phyloP scores from a whole-genome alignment of 2,888 invertebrate species.

The Agrotis segetum region DNA sequence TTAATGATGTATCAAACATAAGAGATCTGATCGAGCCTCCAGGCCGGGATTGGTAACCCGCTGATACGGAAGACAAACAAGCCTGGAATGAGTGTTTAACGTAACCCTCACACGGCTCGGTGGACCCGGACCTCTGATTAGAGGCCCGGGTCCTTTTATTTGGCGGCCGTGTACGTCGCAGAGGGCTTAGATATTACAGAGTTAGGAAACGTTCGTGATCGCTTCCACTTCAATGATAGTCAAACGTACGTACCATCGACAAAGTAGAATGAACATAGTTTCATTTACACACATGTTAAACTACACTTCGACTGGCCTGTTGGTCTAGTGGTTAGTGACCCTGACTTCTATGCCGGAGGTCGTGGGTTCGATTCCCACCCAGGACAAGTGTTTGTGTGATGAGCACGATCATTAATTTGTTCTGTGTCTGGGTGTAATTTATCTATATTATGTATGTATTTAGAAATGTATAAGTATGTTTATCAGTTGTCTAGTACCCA shows the following conservation, averaged over 20 bases:
- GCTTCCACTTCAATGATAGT: background rate
- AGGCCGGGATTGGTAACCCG: slow-evolving; percentile 13
- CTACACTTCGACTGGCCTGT: too few species aligned
- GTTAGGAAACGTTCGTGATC: slow-evolving; percentile 25
- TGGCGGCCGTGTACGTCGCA: slow-evolving; percentile 30
- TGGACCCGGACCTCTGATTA: slow-evolving; percentile 49
- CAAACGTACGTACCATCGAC: slow-evolving; percentile 1
- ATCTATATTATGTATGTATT: too few species aligned
- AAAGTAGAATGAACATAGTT: too few species aligned
- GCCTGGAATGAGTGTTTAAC: slow-evolving; percentile 47
- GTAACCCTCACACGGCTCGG: slow-evolving; percentile 40
- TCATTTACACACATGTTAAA: too few species aligned
- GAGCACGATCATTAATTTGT: too few species aligned
- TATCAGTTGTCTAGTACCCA: too few species aligned
- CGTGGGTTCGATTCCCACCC: too few species aligned
- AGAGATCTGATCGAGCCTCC: slow-evolving; percentile 3
- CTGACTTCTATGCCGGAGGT: too few species aligned
- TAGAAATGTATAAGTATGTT: too few species aligned
- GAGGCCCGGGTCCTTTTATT: slow-evolving; percentile 57
- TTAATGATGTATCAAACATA: slow-evolving; percentile 35
- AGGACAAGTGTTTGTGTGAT: too few species aligned
- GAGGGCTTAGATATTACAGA: slow-evolving; percentile 54
- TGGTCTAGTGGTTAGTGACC: too few species aligned
- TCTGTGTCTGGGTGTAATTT: too few species aligned
- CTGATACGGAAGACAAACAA: slow-evolving; percentile 55